Percentiles rank a stretch among this genome's conserved stretches.
phyloP scores from a whole-genome alignment of 1,140 invertebrate species.

The Euschistus heros region DNA sequence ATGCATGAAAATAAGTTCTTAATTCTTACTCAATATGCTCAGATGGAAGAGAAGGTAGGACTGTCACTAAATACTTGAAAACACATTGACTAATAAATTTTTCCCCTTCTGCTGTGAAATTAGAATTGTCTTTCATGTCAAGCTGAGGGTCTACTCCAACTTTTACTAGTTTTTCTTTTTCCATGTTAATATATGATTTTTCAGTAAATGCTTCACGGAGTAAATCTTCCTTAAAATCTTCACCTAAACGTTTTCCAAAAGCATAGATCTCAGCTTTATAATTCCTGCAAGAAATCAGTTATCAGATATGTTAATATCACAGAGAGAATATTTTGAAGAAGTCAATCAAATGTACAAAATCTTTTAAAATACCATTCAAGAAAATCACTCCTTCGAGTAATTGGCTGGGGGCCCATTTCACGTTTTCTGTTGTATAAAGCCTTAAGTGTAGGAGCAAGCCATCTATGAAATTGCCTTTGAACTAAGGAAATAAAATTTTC shows the following conservation, averaged over 20 bases:
- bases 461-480: constrained; percentile 35
- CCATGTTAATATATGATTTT: constrained; percentile 61
- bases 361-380: constrained; percentile 47
- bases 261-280: constrained; percentile 78
- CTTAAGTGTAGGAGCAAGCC: constrained; percentile 42
- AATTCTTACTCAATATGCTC: constrained; percentile 48
- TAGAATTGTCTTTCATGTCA: constrained; percentile 52
- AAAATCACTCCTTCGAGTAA: constrained; percentile 46
- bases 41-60: constrained; percentile 59
- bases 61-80: constrained; percentile 45
- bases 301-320: too few relatives aligned
- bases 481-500: not conserved
- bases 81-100: constrained; percentile 46
- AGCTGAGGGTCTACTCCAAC: constrained; percentile 53
- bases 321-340: too few relatives aligned
- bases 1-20: not conserved
- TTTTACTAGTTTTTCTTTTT: constrained; percentile 53
- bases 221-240: constrained; percentile 60
- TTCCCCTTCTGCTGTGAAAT: constrained; percentile 55
- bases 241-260: constrained; percentile 74
- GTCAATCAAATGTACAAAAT: too few relatives aligned
- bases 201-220: constrained; percentile 69
- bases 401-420: constrained; percentile 33
- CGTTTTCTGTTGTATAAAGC: constrained; percentile 38
- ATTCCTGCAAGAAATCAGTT: constrained; percentile 44